phyloP scores from a whole-genome alignment of 2,113 vertebrate species.

The Sorex fumeus region DNA sequence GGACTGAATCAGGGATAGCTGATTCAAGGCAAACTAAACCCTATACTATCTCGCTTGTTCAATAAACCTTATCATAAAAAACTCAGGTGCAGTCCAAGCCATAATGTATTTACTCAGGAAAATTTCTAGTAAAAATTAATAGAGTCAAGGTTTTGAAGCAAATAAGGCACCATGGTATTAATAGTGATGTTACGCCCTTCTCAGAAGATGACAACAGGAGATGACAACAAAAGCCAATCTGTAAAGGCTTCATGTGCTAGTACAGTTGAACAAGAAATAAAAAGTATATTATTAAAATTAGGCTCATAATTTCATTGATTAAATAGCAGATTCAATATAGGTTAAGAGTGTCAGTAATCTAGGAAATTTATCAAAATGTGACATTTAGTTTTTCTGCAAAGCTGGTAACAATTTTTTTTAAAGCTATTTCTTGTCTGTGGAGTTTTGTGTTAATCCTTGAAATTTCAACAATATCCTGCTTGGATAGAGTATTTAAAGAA shows the following conservation, averaged over 20 bases:
- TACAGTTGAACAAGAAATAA: constrained; percentile 15
- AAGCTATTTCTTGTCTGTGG: too few relatives aligned
- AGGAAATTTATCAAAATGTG: neutral
- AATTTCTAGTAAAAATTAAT: neutral
- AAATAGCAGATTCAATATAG: neutral
- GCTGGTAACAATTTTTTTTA: too few relatives aligned
- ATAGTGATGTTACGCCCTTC: too few relatives aligned
- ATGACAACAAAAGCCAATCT: neutral
- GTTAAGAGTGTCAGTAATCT: neutral
- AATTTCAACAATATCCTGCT: too few relatives aligned
- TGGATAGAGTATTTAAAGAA: too few relatives aligned
- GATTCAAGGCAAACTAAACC: too few relatives aligned
- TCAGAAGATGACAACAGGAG: neutral
- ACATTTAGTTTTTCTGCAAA: too few relatives aligned
- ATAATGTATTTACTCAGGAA: neutral
- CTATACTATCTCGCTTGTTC: too few relatives aligned
- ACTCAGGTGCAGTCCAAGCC: neutral
- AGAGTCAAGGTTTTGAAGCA: neutral
- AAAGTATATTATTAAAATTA: constrained; percentile 16
- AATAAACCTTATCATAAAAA: constrained; percentile 24
- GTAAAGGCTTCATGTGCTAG: constrained; percentile 12
- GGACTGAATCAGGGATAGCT: too few relatives aligned
- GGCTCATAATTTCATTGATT: neutral
- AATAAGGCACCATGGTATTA: neutral
- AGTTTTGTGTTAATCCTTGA: too few relatives aligned